Evolutionary conservation across 2,888 invertebrate genomes (phyloP).

Genomic region (Drosophila yooni): DNA sequence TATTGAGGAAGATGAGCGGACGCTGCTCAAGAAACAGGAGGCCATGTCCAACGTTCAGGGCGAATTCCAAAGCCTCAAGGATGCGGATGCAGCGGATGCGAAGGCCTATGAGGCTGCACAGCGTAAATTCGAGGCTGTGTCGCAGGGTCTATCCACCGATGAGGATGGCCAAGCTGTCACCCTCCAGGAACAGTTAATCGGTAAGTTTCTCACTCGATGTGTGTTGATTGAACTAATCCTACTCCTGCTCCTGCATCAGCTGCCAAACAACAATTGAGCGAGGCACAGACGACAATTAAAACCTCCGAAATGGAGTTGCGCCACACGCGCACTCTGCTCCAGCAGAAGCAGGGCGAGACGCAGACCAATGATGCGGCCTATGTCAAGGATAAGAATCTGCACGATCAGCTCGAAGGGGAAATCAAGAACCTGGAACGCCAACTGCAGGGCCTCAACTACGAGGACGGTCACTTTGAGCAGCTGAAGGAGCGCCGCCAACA

Average conservation of each 20-base stretch:
- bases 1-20: conserved; percentile 88
- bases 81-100: conserved; percentile 88
- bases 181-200: conserved; percentile 94
- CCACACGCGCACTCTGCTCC: conserved; percentile 88
- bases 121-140: conserved; percentile 92
- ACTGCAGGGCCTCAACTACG: conserved; percentile 87
- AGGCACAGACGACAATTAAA: conserved; percentile 91
- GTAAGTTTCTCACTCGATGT: conserved; percentile 84
- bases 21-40: conserved; percentile 87
- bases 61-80: conserved; percentile 89
- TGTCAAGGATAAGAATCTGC: conserved; percentile 88
- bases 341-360: conserved; percentile 88
- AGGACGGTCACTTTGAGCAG: conserved; percentile 87
- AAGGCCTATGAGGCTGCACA: conserved; percentile 90
- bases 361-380: conserved; percentile 89
- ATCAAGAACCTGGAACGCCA: conserved; percentile 85
- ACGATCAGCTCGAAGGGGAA: conserved; percentile 86
- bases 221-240: neutral
- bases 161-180: conserved; percentile 93
- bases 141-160: conserved; percentile 92
- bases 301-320: conserved; percentile 91
- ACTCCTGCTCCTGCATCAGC: conserved; percentile 84
- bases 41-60: conserved; percentile 87
- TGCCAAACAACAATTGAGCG: conserved; percentile 90
- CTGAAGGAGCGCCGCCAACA: conserved; percentile 86